These are phyloP conservation scores for Caranx ignobilis DNA, from an alignment of 2,113 vertebrate genomes.

Conservation along the genomic window DNA sequence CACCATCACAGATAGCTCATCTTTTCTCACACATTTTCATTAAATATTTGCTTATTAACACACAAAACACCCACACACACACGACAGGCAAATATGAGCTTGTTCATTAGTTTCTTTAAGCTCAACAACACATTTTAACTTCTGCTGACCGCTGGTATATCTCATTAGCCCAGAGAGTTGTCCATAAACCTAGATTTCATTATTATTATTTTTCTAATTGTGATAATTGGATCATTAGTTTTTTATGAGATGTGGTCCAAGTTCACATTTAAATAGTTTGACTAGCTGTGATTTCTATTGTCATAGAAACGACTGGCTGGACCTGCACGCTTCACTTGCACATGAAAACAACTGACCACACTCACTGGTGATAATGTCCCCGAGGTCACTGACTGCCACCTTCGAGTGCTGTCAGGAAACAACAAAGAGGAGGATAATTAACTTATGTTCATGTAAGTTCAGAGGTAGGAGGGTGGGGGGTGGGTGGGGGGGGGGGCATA, in stretches of 20 bases:
- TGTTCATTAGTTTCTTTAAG: not conserved
- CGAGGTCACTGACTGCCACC: slow-evolving; percentile 47
- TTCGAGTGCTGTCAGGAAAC: slow-evolving; percentile 31
- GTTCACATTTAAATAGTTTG: not conserved
- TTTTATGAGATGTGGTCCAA: not conserved
- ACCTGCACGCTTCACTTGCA: too few species aligned
- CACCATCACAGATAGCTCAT: not conserved
- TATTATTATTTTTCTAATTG: too few species aligned
- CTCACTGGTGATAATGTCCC: not conserved
- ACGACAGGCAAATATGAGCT: not conserved
- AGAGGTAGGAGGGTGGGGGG: too few species aligned
- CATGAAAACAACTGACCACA: slow-evolving; percentile 6
- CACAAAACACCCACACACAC: not conserved
- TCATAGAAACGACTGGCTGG: not conserved
- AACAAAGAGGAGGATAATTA: not conserved
- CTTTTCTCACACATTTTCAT: not conserved
- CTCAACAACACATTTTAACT: not conserved
- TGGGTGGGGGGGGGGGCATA: not conserved
- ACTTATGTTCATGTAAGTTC: not conserved
- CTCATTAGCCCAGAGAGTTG: not conserved
- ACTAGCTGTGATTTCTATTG: not conserved
- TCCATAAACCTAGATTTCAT: not conserved
- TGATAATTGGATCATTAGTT: too few species aligned
- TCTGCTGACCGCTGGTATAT: not conserved
- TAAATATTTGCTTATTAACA: not conserved